Conservation (phyloP, 1,140 invertebrate genomes). For the Potamilus streckersoni region DNA sequence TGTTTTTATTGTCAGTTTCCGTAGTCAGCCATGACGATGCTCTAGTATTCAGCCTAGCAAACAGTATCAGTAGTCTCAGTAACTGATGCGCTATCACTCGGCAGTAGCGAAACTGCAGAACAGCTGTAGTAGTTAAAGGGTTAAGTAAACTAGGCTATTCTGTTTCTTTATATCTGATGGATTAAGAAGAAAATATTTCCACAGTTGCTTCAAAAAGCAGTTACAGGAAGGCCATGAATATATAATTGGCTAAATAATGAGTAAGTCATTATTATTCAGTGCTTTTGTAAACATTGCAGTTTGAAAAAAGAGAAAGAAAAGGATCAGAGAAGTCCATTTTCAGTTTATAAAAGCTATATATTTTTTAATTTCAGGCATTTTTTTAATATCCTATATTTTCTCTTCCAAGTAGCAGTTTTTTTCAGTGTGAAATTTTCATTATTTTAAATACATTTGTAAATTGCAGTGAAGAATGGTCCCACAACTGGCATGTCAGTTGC, state of each 20-base stretch:
- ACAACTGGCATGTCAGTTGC: constrained; percentile 44
- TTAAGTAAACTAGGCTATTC: too few species aligned
- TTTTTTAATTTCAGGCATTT: background rate
- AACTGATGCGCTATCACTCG: too few species aligned
- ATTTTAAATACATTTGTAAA: background rate
- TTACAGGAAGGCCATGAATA: too few species aligned
- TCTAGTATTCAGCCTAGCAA: too few species aligned
- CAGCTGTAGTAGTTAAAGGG: too few species aligned
- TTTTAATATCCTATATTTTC: background rate
- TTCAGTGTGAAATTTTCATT: background rate
- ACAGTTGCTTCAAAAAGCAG: too few species aligned
- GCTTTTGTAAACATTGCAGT: background rate
- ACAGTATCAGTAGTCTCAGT: too few species aligned
- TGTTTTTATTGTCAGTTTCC: too few species aligned
- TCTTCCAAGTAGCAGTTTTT: background rate
- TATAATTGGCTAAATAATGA: background rate
- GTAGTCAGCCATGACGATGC: too few species aligned
- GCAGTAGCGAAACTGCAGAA: too few species aligned
- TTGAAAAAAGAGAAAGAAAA: background rate
- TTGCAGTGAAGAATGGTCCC: constrained; percentile 23
- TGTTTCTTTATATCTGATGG: too few species aligned
- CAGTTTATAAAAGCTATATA: background rate
- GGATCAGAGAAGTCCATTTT: background rate
- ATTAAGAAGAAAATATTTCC: too few species aligned
- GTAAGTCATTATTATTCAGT: background rate